Evolutionary conservation across 2,888 invertebrate genomes (phyloP), one percentile per base, ranked within the genome.

Genomic region (Trilocha varians): DNA sequence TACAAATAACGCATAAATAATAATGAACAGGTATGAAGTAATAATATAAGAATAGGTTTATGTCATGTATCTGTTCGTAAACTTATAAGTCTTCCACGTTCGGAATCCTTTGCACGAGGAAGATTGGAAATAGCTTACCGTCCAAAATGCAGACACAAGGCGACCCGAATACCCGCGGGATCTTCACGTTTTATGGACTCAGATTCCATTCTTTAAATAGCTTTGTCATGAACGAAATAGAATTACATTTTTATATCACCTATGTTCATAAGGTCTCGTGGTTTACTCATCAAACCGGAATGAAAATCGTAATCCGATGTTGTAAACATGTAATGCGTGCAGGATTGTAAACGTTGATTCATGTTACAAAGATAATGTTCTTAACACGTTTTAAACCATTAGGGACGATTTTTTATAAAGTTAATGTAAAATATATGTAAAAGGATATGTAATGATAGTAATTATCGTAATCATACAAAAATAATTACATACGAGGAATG

Each of bases 121-220:
- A 68, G 68, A 77, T 78, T 76, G 65, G 60, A 79, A 79, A 78
- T 78, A 78, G 68, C 72, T 65, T 66, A 59, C 65, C 65, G 56
- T 63, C 64, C 62, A 65, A 68, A 63, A 32, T 25, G 9, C 37
- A 16, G 33, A 56, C 61, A 62, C 62, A 61, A 61, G 49, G 51
- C 64, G 78, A 71, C 77, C 77, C 65, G 64, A 70, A 78, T 78
- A 65, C 69, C 57, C 50, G 44, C 49, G 50, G 50, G 51, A 50
- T 46, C 55, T 52, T 46, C 53, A 52, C 50, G 50, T 55, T 55
- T 53, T 50, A 51, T 59, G 55, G 49, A 52, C 46, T 48, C 47
- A 49, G 50, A 57, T 57, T 45, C 50, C 48, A 47, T 49, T 53
- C 54, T 51, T 43, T 46, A 53, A 62, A 62, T 59, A 58, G 43